phyloP scores from a whole-genome alignment of 1,140 invertebrate genomes.

The Conus betulinus region DNA sequence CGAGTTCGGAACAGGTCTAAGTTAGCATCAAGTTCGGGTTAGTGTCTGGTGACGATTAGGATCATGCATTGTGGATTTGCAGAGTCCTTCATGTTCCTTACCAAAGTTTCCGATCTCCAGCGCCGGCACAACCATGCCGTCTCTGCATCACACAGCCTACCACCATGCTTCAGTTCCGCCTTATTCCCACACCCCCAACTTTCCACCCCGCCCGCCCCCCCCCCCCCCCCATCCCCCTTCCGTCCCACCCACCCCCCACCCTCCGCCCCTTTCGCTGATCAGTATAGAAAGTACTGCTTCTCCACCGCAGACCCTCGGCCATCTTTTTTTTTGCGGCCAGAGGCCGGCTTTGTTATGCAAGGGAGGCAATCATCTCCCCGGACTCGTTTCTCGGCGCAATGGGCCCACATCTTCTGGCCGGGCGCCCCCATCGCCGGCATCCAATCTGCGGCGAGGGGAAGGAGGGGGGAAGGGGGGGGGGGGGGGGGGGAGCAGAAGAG shows the following conservation, averaged over 20 bases:
- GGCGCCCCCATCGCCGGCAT: background rate
- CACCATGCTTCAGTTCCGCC: background rate
- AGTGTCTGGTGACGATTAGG: no score
- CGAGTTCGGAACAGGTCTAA: no score
- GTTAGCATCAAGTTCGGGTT: no score
- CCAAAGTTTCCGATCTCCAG: no score
- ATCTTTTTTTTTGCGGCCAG: background rate
- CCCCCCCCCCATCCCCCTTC: background rate
- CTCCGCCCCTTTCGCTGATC: background rate
- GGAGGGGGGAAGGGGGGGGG: background rate
- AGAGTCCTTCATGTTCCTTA: no score
- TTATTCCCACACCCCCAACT: background rate
- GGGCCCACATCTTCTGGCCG: background rate
- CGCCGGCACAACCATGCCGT: no score
- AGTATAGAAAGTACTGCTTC: background rate
- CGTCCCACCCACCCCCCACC: background rate
- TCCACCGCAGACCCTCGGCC: background rate
- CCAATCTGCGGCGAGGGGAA: background rate
- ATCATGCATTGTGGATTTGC: no score
- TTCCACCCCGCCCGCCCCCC: background rate
- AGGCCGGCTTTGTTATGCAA: conserved; percentile 34
- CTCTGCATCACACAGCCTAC: no score
- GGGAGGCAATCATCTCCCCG: conserved; percentile 27
- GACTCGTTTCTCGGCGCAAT: conserved; percentile 15
- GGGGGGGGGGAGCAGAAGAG: background rate